phyloP scores from a whole-genome alignment of 2,113 vertebrate species.

The Oreotrochilus melanogaster region DNA sequence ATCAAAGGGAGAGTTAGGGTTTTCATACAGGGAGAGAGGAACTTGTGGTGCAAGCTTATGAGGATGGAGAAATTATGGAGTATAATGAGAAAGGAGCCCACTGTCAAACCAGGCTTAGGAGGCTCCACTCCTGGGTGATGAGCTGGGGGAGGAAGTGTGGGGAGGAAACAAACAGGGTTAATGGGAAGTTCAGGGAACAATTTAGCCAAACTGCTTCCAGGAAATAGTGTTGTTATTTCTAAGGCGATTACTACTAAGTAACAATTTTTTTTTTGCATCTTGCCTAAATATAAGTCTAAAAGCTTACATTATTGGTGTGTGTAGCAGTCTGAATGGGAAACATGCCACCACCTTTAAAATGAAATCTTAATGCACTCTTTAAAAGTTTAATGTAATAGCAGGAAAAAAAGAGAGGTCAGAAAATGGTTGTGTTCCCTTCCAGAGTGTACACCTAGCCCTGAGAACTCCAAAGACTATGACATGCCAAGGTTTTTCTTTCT shows the following conservation, averaged over 20 bases:
- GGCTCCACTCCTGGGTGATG: background rate
- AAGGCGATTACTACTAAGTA: background rate
- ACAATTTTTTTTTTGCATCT: background rate
- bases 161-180: background rate
- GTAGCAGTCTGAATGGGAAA: background rate
- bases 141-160: background rate
- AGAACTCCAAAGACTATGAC: background rate
- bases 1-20: accelerated
- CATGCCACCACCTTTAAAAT: background rate
- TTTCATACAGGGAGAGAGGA: background rate
- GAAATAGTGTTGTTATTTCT: background rate
- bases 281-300: background rate
- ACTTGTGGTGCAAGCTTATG: background rate
- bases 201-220: background rate
- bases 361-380: background rate
- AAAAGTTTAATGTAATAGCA: background rate
- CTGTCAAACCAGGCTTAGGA: background rate
- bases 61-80: background rate
- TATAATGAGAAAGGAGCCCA: background rate
- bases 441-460: background rate
- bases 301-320: background rate
- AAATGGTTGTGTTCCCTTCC: background rate
- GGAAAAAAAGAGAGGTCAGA: background rate
- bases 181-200: background rate
- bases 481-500: background rate